Evolutionary conservation across 35 echinoderm and acorn worm species (phyloP), one percentile per base, ranked within the genome.

Genomic region (Patiria miniata): DNA sequence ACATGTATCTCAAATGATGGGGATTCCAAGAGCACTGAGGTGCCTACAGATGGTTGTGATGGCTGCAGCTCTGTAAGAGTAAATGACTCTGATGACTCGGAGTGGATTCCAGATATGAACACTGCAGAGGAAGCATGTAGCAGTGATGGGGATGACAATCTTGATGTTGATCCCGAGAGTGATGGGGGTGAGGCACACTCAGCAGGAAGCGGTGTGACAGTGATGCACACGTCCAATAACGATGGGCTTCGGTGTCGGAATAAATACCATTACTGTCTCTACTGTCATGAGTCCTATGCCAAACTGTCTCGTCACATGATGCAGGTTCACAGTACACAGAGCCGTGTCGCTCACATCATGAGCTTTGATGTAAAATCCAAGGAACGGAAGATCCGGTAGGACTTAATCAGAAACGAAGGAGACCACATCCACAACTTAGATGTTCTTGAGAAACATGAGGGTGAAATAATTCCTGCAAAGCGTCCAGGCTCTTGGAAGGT

Each of bases 251-350:
- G 58, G 18, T 61, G 28, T 19, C 18, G 58, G 58, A 19, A 61
- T 61, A 61, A 61, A 61, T 61, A 61, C 28, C 58, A 61, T 61
- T 61, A 61, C 18, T 61, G 58, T 61, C 5, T 61, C 18, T 61
- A 7, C 18, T 61, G 58, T 19, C 17, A 5, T 19, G 28, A 61
- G 17, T 4, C 5, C 18, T 61, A 61, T 19, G 58, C 58, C 18
- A 61, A 61, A 61, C 17, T 61, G 5, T 17, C 58, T 5, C 58
- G 58, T 4, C 58, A 61, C 28, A 61, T 61, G 58, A 30, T 30
- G 5, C 58, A 61, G 58, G 58, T 61, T 5, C 58, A 61, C 58
- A 4, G 18, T 61, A 17, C 5, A 19, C 5, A 61, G 18, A 61
- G 58, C 28, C 5, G 28, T 7, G 18, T 61, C 5, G 17, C 58